A percentile compares a stretch with the other conserved stretches of the same genome.
Conservation (phyloP, 2,113 vertebrate genomes). For the Corythornis vintsioides region DNA sequence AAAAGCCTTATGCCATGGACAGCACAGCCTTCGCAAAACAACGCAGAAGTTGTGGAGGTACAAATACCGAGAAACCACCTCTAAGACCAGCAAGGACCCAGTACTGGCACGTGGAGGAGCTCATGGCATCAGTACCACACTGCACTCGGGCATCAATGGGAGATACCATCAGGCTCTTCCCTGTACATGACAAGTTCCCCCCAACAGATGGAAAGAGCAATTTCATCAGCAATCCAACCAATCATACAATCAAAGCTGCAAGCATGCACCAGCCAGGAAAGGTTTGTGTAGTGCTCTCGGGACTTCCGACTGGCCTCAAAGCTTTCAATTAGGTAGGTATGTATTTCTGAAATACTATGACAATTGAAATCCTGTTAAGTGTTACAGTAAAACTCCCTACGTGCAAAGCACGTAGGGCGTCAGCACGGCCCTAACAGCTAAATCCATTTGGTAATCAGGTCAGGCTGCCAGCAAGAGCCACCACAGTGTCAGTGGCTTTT, state of each 20-base stretch:
- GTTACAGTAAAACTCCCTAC: not conserved
- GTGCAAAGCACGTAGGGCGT: not conserved
- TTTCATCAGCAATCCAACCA: not conserved
- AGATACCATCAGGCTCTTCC: not conserved
- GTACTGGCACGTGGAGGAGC: not conserved
- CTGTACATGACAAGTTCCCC: not conserved
- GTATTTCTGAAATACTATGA: not conserved
- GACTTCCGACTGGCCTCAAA: not conserved
- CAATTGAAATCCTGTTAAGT: not conserved
- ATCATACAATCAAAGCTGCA: rapidly evolving
- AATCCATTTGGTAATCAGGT: not conserved
- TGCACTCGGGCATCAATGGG: rapidly evolving
- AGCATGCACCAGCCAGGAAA: not conserved
- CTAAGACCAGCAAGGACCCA: rapidly evolving
- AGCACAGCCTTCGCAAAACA: not conserved
- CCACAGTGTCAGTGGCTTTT: not conserved
- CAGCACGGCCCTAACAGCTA: not conserved
- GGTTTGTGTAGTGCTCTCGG: not conserved
- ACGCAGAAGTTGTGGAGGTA: rapidly evolving
- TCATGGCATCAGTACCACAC: rapidly evolving
- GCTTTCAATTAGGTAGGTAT: not conserved
- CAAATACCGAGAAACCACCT: not conserved
- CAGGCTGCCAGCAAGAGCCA: not conserved
- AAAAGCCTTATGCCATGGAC: not conserved
- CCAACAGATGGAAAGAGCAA: not conserved